A percentile compares a stretch with the other conserved stretches of the same genome.
phyloP scores from a whole-genome alignment of 2,113 vertebrate genomes.

The Lycaon pictus region DNA sequence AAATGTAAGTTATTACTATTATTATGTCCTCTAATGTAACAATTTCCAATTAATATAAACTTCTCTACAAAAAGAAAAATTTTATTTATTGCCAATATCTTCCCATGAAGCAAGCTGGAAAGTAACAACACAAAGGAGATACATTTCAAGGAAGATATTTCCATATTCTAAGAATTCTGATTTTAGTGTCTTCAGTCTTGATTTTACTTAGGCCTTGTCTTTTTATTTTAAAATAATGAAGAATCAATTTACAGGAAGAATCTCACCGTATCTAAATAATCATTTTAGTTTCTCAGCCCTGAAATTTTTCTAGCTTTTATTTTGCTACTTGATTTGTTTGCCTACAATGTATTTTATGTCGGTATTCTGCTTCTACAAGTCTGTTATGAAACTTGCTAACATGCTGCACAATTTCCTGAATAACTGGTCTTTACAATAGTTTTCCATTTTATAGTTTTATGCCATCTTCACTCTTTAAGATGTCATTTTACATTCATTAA shows the following conservation, averaged over 20 bases:
- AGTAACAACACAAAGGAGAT: neutral
- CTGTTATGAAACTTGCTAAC: neutral
- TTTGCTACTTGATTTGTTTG: neutral
- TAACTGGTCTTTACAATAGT: neutral
- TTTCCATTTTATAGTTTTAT: neutral
- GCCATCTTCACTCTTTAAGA: neutral
- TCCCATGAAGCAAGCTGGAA: neutral
- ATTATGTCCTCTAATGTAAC: neutral
- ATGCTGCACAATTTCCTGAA: slow-evolving; percentile 13
- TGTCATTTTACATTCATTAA: slow-evolving; percentile 17
- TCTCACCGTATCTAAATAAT: neutral
- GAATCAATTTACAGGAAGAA: neutral
- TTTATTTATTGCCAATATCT: neutral
- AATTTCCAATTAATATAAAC: neutral
- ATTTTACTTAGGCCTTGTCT: neutral
- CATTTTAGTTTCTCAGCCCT: neutral
- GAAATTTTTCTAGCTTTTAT: neutral
- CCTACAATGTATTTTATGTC: neutral
- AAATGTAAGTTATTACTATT: neutral
- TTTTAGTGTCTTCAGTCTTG: neutral
- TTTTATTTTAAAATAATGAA: neutral
- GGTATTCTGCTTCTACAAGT: neutral
- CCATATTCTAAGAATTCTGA: neutral
- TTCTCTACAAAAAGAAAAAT: neutral
- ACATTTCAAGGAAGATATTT: neutral